Base-by-base conservation (phyloP, 2,113 vertebrate species). In the Bambusicola thoracicus region DNA sequence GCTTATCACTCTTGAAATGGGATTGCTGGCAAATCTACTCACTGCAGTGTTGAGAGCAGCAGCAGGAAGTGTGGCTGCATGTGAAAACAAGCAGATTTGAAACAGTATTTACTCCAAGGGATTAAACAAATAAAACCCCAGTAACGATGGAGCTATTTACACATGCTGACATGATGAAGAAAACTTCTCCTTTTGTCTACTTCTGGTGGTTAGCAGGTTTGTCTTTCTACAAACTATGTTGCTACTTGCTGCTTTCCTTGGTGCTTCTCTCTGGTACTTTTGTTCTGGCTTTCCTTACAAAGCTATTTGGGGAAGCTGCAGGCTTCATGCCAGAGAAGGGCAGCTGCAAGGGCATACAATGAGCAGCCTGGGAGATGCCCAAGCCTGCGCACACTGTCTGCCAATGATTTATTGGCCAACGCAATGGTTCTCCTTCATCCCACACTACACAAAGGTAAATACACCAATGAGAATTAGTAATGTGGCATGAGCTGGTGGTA, bases 11-110 rank as follows among this genome's bases (percentile, higher is more conserved):
- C 89, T 48, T 55, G 53, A 83, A 85, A 63, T 0, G 1, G 70
- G 61, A 55, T 9, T 86, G 78, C 76, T 90, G 80, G 81, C 69
- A 90, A n/a, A 59, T 44, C 79, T 36, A 53, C 12, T 58, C 0
- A 0, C 51, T 68, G 58, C 74, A 91, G 76, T 30, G 80, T 89
- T 89, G 93, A 91, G 87, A 91, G 93, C 77, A 94, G 80, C 59
- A 85, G 93, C 85, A 90, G 93, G 89, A 96, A 95, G 92, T 66
- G 73, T 80, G 93, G 92, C 76, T 79, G 91, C 87, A 93, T 84
- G 90, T 80, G 87, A 95, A 94, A 96, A 96, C 94, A 95, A 94
- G 82, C 78, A 87, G 94, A 95, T 95, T 93, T 93, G 86, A 95
- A 94, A 81, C 86, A 94, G 36, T 69, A 38, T 93, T 93, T 89